phyloP scores from a whole-genome alignment of 2,797 vertebrate species.

The Diplodus puntazzo region DNA sequence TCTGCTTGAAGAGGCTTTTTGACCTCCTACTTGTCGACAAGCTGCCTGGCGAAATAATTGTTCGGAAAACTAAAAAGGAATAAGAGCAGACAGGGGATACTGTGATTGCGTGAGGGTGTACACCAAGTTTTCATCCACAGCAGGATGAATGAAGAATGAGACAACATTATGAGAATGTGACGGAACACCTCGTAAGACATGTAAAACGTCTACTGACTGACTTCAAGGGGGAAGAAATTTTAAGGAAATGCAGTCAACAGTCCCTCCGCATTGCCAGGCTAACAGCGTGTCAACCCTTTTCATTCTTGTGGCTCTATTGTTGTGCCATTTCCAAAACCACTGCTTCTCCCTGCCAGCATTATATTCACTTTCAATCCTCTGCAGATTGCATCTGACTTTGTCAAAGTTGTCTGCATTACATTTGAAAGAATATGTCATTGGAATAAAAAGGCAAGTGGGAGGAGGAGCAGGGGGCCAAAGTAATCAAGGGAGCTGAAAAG shows the following conservation, averaged over 20 bases:
- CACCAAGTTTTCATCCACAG: slow-evolving; percentile 15
- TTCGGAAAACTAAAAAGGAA: slow-evolving; percentile 17
- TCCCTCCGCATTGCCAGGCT: neutral
- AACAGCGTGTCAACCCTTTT: slow-evolving; percentile 25
- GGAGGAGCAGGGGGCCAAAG: slow-evolving; percentile 74
- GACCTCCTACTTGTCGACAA: slow-evolving; percentile 4
- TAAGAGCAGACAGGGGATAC: neutral
- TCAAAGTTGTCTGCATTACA: slow-evolving; percentile 75
- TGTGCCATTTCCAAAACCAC: slow-evolving; percentile 39
- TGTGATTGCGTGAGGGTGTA: neutral
- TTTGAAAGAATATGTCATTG: slow-evolving; percentile 78
- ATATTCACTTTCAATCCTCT: slow-evolving; percentile 43
- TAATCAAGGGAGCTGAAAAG: slow-evolving; percentile 84
- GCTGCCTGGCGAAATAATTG: slow-evolving; percentile 4
- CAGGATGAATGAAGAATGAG: slow-evolving; percentile 13
- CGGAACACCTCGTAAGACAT: slow-evolving; percentile 2
- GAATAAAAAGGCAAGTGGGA: slow-evolving; percentile 76
- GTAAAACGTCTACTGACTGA: slow-evolving; percentile 27
- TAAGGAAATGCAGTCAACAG: slow-evolving; percentile 6
- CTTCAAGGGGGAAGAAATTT: slow-evolving; percentile 13
- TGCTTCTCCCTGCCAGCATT: slow-evolving; percentile 22
- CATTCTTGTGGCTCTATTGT: slow-evolving; percentile 27
- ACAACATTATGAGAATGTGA: slow-evolving; percentile 18
- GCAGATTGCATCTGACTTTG: slow-evolving; percentile 73
- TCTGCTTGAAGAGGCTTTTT: neutral